phyloP scores from a whole-genome alignment of 2,888 invertebrate genomes.

The Podabrus alpinus region DNA sequence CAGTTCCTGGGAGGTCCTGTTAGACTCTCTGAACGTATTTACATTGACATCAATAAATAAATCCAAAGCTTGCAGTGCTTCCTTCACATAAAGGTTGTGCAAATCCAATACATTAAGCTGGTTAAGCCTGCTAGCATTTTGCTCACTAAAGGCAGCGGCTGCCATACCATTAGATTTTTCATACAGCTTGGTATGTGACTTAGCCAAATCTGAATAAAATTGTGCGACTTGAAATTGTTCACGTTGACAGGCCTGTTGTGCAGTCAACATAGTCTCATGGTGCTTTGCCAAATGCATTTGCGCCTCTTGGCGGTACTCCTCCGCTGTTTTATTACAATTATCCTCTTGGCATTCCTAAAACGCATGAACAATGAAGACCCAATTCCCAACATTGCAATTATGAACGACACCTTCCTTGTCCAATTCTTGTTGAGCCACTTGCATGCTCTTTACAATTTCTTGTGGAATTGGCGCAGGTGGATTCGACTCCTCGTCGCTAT shows the following conservation, averaged over 20 bases:
- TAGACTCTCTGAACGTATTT: conserved; percentile 55
- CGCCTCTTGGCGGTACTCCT: conserved; percentile 55
- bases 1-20: conserved; percentile 47
- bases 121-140: conserved; percentile 56
- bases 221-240: conserved; percentile 71
- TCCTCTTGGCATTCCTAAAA: background rate
- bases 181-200: conserved; percentile 63
- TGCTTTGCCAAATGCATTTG: conserved; percentile 57
- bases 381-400: background rate
- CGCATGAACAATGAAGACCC: background rate
- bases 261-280: conserved; percentile 59
- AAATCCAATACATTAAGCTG: conserved; percentile 72
- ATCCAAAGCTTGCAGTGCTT: conserved; percentile 73
- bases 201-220: conserved; percentile 73
- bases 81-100: conserved; percentile 75
- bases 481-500: conserved; percentile 39
- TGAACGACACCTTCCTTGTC: conserved; percentile 50
- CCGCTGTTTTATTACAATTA: conserved; percentile 32
- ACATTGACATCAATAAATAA: conserved; percentile 72
- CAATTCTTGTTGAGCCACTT: conserved; percentile 54
- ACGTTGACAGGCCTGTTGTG: conserved; percentile 57
- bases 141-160: conserved; percentile 63
- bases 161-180: conserved; percentile 67
- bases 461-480: conserved; percentile 54
- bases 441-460: conserved; percentile 54